These are phyloP conservation scores for Amphilophus citrinellus DNA, from an alignment of 2,113 vertebrate genomes.

Conservation along the genomic window DNA sequence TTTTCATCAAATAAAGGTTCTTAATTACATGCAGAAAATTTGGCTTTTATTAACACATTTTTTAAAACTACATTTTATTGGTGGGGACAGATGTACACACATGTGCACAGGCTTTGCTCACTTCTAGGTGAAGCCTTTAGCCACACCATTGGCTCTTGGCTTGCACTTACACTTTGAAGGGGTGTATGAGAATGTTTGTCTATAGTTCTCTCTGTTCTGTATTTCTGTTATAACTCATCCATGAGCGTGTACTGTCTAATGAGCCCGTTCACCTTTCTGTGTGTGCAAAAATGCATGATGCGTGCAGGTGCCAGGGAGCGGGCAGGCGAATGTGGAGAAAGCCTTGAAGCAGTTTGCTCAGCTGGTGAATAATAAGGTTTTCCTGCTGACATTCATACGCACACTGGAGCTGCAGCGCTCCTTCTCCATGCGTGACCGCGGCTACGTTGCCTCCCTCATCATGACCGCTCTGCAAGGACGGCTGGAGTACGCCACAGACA, in stretches of 20 bases:
- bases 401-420: slow-evolving; percentile 95
- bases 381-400: slow-evolving; percentile 96
- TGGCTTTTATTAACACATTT: not conserved
- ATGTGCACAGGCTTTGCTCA: not conserved
- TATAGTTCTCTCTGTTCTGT: not conserved
- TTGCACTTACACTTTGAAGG: not conserved
- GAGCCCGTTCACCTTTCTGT: slow-evolving; percentile 37
- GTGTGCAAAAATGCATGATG: slow-evolving; percentile 35
- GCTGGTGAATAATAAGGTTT: slow-evolving; percentile 98
- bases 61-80: not conserved
- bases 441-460: slow-evolving; percentile 97
- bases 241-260: slow-evolving; percentile 35
- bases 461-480: slow-evolving; percentile 95
- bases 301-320: slow-evolving; percentile 91
- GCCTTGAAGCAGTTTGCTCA: slow-evolving; percentile 97
- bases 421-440: slow-evolving; percentile 98
- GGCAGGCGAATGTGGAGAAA: slow-evolving; percentile 95
- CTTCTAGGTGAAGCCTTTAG: not conserved
- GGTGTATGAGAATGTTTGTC: not conserved
- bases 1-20: not conserved
- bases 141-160: not conserved
- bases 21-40: not conserved
- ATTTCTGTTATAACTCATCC: slow-evolving; percentile 24
- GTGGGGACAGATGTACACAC: not conserved
- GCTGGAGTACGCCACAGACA: slow-evolving; percentile 96